Evolutionary conservation across 2,797 vertebrate species (phyloP).

Genomic region (Artibeus jamaicensis): DNA sequence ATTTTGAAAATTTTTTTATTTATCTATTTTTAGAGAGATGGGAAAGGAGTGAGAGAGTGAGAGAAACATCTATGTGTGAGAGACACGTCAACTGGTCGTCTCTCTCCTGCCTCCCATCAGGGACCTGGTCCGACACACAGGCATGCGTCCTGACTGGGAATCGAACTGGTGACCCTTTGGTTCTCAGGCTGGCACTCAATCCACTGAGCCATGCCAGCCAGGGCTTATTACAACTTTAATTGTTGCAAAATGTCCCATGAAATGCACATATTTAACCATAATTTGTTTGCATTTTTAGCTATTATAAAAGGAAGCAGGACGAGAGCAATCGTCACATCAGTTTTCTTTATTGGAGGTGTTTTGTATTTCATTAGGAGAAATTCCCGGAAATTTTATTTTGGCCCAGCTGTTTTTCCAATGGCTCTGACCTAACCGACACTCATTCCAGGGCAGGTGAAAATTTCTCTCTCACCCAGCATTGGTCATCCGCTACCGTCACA

Average conservation of each 20-base stretch:
- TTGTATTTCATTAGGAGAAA: neutral
- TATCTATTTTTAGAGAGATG: too few relatives aligned
- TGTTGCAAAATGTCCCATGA: neutral
- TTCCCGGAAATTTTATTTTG: neutral
- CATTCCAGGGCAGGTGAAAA: neutral
- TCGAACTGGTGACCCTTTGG: too few relatives aligned
- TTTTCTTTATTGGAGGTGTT: neutral
- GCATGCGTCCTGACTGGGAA: too few relatives aligned
- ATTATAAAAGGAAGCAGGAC: neutral
- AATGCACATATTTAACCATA: neutral
- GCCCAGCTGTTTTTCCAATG: neutral
- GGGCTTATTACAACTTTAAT: neutral
- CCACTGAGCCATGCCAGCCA: too few relatives aligned
- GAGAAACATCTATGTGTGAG: too few relatives aligned
- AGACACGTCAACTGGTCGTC: too few relatives aligned
- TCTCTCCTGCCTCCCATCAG: too few relatives aligned
- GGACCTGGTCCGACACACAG: too few relatives aligned
- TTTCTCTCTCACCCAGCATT: neutral
- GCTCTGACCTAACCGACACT: neutral
- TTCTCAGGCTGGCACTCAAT: too few relatives aligned
- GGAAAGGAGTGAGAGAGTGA: too few relatives aligned
- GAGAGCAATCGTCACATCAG: neutral
- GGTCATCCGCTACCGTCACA: neutral
- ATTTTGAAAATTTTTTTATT: neutral
- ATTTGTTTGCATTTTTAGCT: neutral